phyloP scores from a whole-genome alignment of 2,113 vertebrate species.

The Phylloscopus whistleri region DNA sequence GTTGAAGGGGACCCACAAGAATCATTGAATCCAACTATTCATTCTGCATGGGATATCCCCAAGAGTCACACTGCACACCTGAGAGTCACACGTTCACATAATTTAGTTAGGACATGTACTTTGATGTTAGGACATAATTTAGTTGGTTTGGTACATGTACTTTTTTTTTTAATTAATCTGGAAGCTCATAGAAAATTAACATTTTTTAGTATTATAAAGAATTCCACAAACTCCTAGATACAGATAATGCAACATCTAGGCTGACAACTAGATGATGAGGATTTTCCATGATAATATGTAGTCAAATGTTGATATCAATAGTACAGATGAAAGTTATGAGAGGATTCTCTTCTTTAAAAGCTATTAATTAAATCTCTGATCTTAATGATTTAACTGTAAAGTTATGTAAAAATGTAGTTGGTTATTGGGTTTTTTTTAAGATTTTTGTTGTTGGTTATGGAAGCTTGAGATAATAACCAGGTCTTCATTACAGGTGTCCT shows the following conservation, averaged over 20 bases:
- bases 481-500: constrained; percentile 13
- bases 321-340: neutral
- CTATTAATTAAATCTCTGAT: neutral
- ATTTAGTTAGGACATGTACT: neutral
- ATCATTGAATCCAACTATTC: neutral
- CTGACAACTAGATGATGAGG: neutral
- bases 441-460: neutral
- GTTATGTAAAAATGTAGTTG: neutral
- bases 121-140: neutral
- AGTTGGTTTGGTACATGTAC: neutral
- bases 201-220: neutral
- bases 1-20: neutral
- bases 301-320: neutral
- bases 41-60: neutral
- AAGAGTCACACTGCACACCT: neutral
- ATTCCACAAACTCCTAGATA: neutral
- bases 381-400: neutral
- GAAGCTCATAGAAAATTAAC: neutral
- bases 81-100: neutral
- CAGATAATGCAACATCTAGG: neutral
- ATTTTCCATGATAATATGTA: neutral
- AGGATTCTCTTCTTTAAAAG: neutral
- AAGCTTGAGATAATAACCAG: neutral
- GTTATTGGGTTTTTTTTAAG: neutral
- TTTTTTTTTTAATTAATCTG: neutral